Base-by-base conservation (phyloP, 2,888 invertebrate genomes). In the Allygus modestus region DNA sequence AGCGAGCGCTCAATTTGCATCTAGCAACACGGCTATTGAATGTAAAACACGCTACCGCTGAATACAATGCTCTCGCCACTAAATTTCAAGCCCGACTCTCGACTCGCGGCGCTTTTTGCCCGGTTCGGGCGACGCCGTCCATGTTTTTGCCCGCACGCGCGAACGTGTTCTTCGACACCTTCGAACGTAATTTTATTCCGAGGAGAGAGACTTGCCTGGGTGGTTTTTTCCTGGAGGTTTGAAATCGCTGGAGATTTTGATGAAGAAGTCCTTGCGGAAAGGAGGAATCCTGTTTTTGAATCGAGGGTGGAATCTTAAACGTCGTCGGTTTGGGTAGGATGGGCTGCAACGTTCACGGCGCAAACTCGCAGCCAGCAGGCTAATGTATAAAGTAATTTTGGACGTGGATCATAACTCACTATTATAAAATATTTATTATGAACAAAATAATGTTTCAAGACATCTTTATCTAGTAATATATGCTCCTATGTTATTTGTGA, bases 1-100 rank as follows among this genome's bases (percentile, higher is more conserved):
- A 71, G 71, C 71, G 41, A 71, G 41, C 71, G 71, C 71, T 71
- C 75, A 83, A 51, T 75, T 82, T 82, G 82, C 65, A 82, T 82
- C 65, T 20, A 65, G 41, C 43, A 65, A 65, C 65, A 69, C 82
- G 43, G 43, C 65, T 82, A 82, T 82, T 82, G 65, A 82, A 82
- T 65, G 65, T 82, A 65, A 82, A 82, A 82, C 82, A 82, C 65
- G 82, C 82, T 61, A 65, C 69, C 71, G 71, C 71, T 41, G 41
- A 41, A 41, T 71, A 71, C 71, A 71, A 71, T 41, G 71, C 71
- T 71, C 71, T 33, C 69, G 69, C 69, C 69, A 69, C 69, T 69
- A 69, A 69, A 69, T 69, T 54, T 69, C 71, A 37, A 7, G 1
- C 41, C 41, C 17, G 31, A 1, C 31, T 31, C 33, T 15, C 33